Evolutionary conservation across 2,113 vertebrate species (phyloP), one percentile per base, ranked within the genome.

Genomic region (Elachura formosa): DNA sequence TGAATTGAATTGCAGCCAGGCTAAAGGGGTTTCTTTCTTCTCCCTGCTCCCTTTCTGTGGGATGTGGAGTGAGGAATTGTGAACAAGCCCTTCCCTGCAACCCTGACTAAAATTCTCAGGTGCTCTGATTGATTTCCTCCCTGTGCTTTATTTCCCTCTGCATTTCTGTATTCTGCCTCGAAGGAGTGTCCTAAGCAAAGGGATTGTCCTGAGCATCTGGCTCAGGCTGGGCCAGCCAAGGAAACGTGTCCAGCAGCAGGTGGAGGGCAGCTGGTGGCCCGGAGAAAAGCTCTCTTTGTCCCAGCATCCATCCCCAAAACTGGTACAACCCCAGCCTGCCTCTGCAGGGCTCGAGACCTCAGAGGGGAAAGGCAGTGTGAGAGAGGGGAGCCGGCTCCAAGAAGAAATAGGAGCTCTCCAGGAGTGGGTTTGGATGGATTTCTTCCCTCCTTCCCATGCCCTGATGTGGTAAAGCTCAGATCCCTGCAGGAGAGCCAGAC

Each of bases 1-100:
- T 28, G 22, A 21, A 5, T 55, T 54, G n/a, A 33, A 75, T 4
- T 58, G 52, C 76, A 69, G 3, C 10, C 10, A 46, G 61, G 55
- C 33, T 23, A 55, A 24, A 56, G 46, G 46, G 29, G 3, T 29
- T 80, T 67, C 33, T 55, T 31, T 3, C n/a, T 38, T 16, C 12
- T 5, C 4, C 15, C 56, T 26, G 19, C 33, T 67, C 26, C 0
- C 29, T 63, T 77, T 3, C 5, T 17, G 48, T 16, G 21, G 61
- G 69, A 8, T 31, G 0, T 3, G 45, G 49, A 46, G 54, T 0
- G 4, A 2, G n/a, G 69, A 24, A 6, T 45, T 45, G 4, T 20
- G 51, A 18, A 14, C 5, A 7, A 34, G 46, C 61, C 61, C 28
- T 55, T 15, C 40, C 31, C 45, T 21, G 6, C 0, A 10, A 48